A percentile compares a stretch with the other conserved stretches of the same genome.
Conservation (phyloP, 2,888 invertebrate genomes). For the Lepidocyrtoides sp. region DNA sequence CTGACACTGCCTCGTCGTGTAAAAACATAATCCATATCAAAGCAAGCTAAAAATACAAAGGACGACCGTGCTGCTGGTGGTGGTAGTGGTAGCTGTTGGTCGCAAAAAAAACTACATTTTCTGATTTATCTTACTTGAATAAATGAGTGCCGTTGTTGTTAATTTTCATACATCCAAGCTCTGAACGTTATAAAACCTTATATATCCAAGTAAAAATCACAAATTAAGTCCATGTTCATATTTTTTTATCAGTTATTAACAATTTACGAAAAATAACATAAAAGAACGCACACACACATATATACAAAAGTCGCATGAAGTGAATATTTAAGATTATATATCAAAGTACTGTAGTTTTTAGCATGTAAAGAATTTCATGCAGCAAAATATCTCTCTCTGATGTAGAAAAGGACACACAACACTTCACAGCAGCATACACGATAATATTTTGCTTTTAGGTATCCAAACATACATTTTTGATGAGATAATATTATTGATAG, state of each 20-base stretch:
- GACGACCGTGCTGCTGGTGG: not conserved
- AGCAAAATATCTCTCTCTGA: not conserved
- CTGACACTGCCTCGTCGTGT: not conserved
- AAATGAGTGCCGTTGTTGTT: slow-evolving; percentile 21
- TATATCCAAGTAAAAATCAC: slow-evolving; percentile 13
- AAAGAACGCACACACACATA: not conserved
- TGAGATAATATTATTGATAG: slow-evolving; percentile 59
- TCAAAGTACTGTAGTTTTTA: no score
- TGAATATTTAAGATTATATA: not conserved
- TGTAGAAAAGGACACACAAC: slow-evolving; percentile 19
- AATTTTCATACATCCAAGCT: not conserved
- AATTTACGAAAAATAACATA: not conserved
- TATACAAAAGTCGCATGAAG: not conserved
- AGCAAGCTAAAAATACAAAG: not conserved
- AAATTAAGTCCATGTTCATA: slow-evolving; percentile 39
- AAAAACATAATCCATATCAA: not conserved
- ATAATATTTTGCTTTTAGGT: not conserved
- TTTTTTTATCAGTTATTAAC: slow-evolving; percentile 27
- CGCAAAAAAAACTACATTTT: slow-evolving; percentile 58
- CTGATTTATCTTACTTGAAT: slow-evolving; percentile 33
- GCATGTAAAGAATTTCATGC: no score
- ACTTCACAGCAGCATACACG: not conserved
- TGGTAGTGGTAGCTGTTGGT: slow-evolving; percentile 42
- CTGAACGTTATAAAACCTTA: not conserved
- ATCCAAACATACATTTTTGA: slow-evolving; percentile 33